Evolutionary conservation across 2,113 vertebrate species (phyloP).

Genomic region (Bostrychus sinensis): DNA sequence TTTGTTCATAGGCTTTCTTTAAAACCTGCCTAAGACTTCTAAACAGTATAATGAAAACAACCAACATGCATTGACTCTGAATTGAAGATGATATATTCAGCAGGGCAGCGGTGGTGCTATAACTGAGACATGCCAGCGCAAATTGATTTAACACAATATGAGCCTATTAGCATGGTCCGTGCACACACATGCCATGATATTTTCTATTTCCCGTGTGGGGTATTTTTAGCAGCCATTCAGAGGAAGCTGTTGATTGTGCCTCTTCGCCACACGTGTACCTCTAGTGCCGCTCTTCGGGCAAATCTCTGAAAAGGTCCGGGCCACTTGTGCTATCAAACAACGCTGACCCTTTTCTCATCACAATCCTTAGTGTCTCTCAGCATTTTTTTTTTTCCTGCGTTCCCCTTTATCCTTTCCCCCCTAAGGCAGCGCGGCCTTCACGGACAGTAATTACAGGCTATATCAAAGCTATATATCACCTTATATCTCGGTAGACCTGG

Average conservation of each 20-base stretch:
- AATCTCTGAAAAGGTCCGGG: conserved; percentile 24
- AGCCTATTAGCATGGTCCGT: conserved; percentile 38
- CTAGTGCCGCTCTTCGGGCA: conserved; percentile 20
- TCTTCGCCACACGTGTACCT: conserved; percentile 25
- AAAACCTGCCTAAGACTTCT: too few species aligned
- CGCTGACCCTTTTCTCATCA: conserved; percentile 65
- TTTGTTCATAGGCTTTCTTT: too few species aligned
- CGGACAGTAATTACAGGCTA: conserved; percentile 77
- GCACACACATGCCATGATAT: conserved; percentile 12
- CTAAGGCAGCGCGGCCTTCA: conserved; percentile 66
- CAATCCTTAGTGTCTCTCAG: conserved; percentile 36
- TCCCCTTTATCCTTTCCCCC: conserved; percentile 43
- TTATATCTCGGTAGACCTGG: conserved; percentile 64
- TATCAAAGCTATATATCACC: conserved; percentile 80
- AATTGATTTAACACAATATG: conserved; percentile 45
- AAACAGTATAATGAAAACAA: background rate
- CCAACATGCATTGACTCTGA: background rate
- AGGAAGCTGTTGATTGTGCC: conserved; percentile 32
- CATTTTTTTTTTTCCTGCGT: conserved; percentile 19
- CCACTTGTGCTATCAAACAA: conserved; percentile 59
- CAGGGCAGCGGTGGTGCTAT: conserved; percentile 36
- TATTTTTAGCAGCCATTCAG: conserved; percentile 35
- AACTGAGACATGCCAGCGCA: conserved; percentile 23
- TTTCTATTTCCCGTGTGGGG: conserved; percentile 26
- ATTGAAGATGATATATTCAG: background rate